Conservation (phyloP, 2,888 invertebrate genomes). For the Eurytoma californica region DNA sequence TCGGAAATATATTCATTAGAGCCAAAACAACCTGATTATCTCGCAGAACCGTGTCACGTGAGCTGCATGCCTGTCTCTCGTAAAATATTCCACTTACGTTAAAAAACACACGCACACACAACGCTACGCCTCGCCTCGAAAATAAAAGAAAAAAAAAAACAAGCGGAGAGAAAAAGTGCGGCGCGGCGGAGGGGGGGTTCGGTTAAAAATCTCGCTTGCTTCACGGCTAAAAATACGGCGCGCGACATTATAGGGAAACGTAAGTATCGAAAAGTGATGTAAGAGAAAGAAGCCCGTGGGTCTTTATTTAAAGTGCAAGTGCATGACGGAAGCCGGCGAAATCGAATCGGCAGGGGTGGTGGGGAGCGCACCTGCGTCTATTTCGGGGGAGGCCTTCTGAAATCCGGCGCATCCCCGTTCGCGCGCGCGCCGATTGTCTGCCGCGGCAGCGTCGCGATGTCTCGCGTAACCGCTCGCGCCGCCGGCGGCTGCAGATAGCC, state of each 20-base stretch:
- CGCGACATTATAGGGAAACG: neutral
- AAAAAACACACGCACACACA: neutral
- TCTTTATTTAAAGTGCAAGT: conserved; percentile 53
- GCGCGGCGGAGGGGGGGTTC: too few relatives aligned
- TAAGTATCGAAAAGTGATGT: conserved; percentile 42
- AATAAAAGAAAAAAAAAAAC: neutral
- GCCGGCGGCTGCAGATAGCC: neutral
- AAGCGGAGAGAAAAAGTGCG: neutral
- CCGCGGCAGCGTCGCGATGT: conserved; percentile 44
- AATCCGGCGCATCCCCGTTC: conserved; percentile 45
- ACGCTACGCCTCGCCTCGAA: neutral
- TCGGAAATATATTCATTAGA: too few relatives aligned
- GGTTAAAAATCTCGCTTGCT: conserved; percentile 9
- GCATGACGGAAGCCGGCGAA: conserved; percentile 39
- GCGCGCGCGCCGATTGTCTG: conserved; percentile 8
- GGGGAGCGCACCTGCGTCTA: conserved; percentile 38
- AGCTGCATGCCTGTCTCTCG: too few relatives aligned
- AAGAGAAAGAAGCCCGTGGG: conserved; percentile 20
- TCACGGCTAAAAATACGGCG: conserved; percentile 29
- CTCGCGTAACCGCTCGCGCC: conserved; percentile 43
- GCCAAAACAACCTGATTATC: too few relatives aligned
- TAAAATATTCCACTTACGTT: too few relatives aligned
- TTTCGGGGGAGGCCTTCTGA: conserved; percentile 47
- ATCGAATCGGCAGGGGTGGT: conserved; percentile 17
- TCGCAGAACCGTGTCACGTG: too few relatives aligned